Evolutionary conservation across 2,797 vertebrate genomes (phyloP).

Genomic region (Acridotheres tristis): DNA sequence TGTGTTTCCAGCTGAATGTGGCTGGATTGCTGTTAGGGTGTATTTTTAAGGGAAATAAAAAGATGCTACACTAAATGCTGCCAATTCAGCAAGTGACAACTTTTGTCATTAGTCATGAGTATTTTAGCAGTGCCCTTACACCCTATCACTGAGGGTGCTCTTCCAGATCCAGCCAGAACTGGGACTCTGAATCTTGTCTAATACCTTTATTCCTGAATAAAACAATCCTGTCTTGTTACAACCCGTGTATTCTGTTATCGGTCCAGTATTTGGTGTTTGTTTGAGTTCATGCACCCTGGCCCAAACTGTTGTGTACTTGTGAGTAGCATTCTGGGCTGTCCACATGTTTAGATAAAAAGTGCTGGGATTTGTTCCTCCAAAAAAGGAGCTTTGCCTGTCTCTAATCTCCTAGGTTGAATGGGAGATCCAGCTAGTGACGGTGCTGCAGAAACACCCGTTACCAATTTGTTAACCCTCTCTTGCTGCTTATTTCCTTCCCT

Average conservation of each 20-base stretch:
- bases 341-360: neutral
- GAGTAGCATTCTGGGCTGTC: neutral
- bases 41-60: neutral
- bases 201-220: neutral
- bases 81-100: neutral
- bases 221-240: neutral
- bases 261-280: neutral
- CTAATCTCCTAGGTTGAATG: neutral
- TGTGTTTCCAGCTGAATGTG: neutral
- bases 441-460: neutral
- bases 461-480: constrained; percentile 3
- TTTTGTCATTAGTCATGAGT: neutral
- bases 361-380: neutral
- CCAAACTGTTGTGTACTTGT: neutral
- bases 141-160: neutral
- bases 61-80: neutral
- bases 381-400: neutral
- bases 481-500: constrained; percentile 31
- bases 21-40: neutral
- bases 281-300: neutral
- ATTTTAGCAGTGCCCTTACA: neutral
- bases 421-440: no score
- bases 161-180: neutral
- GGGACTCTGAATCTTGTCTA: neutral
- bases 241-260: neutral